A percentile compares a stretch with the other conserved stretches of the same genome.
phyloP scores from a whole-genome alignment of 2,888 invertebrate genomes.

The Allacma fusca region DNA sequence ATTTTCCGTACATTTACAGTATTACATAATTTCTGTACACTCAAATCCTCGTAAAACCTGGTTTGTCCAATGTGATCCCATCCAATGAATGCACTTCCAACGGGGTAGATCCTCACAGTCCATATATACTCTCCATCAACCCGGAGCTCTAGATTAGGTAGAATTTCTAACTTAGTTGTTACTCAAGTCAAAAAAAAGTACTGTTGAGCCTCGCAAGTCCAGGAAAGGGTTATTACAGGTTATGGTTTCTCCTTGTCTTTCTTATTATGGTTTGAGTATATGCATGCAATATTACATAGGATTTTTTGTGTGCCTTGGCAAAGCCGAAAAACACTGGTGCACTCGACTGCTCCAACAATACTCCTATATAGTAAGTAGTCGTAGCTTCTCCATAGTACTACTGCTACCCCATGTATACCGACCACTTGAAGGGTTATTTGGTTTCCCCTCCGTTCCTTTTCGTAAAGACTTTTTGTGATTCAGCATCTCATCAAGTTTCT shows the following conservation, averaged over 20 bases:
- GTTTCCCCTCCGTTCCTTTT: slow-evolving; percentile 49
- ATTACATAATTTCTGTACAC: slow-evolving; percentile 11
- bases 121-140: neutral
- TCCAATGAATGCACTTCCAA: neutral
- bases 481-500: slow-evolving; percentile 56
- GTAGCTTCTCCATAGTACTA: neutral
- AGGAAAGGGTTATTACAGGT: slow-evolving; percentile 52
- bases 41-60: neutral
- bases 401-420: neutral
- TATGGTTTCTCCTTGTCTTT: slow-evolving; percentile 45
- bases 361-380: neutral
- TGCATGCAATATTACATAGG: neutral
- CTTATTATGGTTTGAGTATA: slow-evolving; percentile 19
- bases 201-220: slow-evolving; percentile 39
- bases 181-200: slow-evolving; percentile 29
- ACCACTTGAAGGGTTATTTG: slow-evolving; percentile 48
- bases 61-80: neutral
- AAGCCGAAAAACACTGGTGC: too few relatives aligned
- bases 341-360: too few relatives aligned
- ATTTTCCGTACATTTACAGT: neutral
- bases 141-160: slow-evolving; percentile 39
- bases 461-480: slow-evolving; percentile 49
- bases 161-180: slow-evolving; percentile 37
- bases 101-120: neutral
- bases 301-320: too few relatives aligned